Base-by-base conservation (phyloP, 2,113 vertebrate genomes). In the Pyxicephalus adspersus region DNA sequence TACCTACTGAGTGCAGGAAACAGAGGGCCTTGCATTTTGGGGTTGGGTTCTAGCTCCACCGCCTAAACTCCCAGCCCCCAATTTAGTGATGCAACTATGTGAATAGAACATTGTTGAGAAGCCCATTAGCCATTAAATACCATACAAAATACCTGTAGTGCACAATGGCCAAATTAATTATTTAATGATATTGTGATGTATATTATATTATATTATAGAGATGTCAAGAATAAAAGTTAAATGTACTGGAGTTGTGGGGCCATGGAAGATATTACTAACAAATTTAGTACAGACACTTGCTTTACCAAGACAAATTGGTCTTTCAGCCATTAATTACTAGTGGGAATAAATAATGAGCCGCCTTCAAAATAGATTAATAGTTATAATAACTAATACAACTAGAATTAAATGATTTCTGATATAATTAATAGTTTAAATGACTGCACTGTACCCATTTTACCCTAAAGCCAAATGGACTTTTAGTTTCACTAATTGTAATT, bases 331-430 rank as follows among this genome's bases (percentile, higher is more conserved):
- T 71, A 85, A 86, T 68, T 83, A 80, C 57, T 64, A 86, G 79
- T 79, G 28, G 84, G 55, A 55, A 50, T 83, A 75, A 85, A 87
- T 60, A 86, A 61, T 87, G 71, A 9, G 23, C 58, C 79, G 70
- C 60, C 20, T 71, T 45, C 87, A 83, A 51, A 76, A 86, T 60
- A 86, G 86, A 89, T 83, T 91, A 84, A 64, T 85, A 88, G 81
- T 86, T 88, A 84, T 7, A 85, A 83, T 55, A 26, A 58, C 79
- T 77, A 83, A 85, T 90, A 85, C 13, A 28, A 7, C 18, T 78
- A 26, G 71, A 85, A 89, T 84, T 87, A 83, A 83, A 86, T 16
- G 80, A 87, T 85, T 86, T 84, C 0, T 84, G 76, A 28, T 74
- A 57, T 82, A 26, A 75, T 22, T 85, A 80, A 74, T 28, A 84